Evolutionary conservation across 2,797 vertebrate species (phyloP).

Genomic region (Tachyglossus aculeatus): DNA sequence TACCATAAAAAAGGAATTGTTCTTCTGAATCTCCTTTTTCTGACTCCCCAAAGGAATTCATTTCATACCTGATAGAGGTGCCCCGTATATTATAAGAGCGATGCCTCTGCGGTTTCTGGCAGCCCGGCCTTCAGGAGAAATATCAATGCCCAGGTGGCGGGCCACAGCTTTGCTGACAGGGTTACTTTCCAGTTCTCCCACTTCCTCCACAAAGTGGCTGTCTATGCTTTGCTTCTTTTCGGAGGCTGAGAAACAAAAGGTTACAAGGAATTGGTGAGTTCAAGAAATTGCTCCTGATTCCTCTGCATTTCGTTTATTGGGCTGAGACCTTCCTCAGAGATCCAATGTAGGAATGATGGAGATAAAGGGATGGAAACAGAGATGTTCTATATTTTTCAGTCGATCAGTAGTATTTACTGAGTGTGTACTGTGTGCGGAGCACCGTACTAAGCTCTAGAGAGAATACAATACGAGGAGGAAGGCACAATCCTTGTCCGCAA

Average conservation of each 20-base stretch:
- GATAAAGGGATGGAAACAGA: too few relatives aligned
- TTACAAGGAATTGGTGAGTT: too few relatives aligned
- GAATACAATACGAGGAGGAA: too few relatives aligned
- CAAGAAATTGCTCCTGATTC: too few relatives aligned
- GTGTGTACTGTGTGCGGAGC: too few relatives aligned
- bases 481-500: too few relatives aligned
- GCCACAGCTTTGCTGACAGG: slow-evolving; percentile 79
- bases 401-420: too few relatives aligned
- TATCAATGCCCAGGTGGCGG: slow-evolving; percentile 76
- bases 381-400: too few relatives aligned
- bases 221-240: slow-evolving; percentile 20
- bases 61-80: slow-evolving; percentile 82
- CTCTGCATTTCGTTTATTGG: too few relatives aligned
- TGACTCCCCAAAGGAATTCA: accelerated
- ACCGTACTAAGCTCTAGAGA: too few relatives aligned
- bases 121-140: slow-evolving; percentile 68
- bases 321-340: too few relatives aligned
- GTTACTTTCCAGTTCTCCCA: slow-evolving; percentile 71
- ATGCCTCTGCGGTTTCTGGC: slow-evolving; percentile 77
- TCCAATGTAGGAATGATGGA: too few relatives aligned
- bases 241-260: background rate
- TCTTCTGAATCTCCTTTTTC: background rate
- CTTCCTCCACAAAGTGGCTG: slow-evolving; percentile 5
- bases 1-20: background rate
- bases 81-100: slow-evolving; percentile 82